phyloP scores from a whole-genome alignment of 2,797 vertebrate genomes.

The Pipistrellus nathusii region DNA sequence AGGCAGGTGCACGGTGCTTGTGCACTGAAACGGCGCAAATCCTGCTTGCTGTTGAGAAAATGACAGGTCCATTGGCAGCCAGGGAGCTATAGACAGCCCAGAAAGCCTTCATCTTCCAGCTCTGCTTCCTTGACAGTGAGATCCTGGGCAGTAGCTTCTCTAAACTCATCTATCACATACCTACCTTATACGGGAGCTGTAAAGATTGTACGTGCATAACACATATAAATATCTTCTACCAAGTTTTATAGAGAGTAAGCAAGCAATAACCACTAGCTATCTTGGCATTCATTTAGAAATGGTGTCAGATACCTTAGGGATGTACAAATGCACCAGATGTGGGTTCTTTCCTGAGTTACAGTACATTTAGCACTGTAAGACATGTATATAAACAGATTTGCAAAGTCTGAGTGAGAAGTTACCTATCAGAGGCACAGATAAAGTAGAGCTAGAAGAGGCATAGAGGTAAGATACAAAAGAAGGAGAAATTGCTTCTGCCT shows the following conservation, averaged over 20 bases:
- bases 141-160: neutral
- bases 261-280: neutral
- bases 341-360: neutral
- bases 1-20: neutral
- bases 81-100: too few species aligned
- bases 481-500: neutral
- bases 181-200: neutral
- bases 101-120: neutral
- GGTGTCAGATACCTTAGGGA: neutral
- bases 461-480: neutral
- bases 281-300: neutral
- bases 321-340: neutral
- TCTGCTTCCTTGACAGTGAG: neutral
- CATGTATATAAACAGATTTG: neutral
- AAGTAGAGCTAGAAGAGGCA: neutral
- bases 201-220: neutral
- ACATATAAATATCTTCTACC: neutral
- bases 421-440: neutral
- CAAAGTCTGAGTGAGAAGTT: neutral
- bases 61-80: neutral
- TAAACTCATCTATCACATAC: neutral
- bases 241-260: neutral
- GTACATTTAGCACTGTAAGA: neutral
- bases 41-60: neutral
- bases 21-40: rapidly evolving